Conservation (phyloP, 2,888 invertebrate species). For the Linnaemya vulpina region DNA sequence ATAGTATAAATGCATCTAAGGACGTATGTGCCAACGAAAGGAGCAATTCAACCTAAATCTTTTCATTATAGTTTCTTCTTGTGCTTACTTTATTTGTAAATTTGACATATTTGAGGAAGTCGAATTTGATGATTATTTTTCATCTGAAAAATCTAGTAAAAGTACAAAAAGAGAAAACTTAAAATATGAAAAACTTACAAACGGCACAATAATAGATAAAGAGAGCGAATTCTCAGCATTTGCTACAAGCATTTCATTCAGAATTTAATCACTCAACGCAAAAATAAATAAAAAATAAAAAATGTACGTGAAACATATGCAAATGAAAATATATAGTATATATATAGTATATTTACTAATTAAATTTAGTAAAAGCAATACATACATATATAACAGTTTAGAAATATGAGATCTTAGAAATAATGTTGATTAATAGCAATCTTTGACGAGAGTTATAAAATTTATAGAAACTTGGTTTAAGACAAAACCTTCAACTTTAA, state of each 20-base stretch:
- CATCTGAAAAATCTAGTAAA: neutral
- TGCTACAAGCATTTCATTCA: constrained; percentile 7
- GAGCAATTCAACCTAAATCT: no score
- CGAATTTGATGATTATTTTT: neutral
- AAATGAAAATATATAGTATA: neutral
- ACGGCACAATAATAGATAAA: neutral
- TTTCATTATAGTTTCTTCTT: neutral
- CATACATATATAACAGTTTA: no score
- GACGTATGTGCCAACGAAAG: no score
- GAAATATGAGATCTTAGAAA: no score
- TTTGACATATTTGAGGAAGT: constrained; percentile 3
- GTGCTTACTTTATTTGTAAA: neutral
- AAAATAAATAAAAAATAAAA: no score
- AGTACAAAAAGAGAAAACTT: neutral
- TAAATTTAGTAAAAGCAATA: neutral
- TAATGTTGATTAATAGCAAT: no score
- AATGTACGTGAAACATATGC: constrained; percentile 70
- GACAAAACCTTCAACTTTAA: no score
- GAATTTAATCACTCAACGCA: constrained; percentile 10
- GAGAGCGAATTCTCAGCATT: constrained; percentile 7
- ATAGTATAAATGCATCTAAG: no score
- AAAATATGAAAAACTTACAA: neutral
- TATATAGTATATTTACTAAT: no score
- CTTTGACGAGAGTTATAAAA: no score
- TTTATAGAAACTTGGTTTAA: no score